These are phyloP conservation scores for Eulemur macaco DNA, from an alignment of 2,113 vertebrate species.

Conservation along the genomic window DNA sequence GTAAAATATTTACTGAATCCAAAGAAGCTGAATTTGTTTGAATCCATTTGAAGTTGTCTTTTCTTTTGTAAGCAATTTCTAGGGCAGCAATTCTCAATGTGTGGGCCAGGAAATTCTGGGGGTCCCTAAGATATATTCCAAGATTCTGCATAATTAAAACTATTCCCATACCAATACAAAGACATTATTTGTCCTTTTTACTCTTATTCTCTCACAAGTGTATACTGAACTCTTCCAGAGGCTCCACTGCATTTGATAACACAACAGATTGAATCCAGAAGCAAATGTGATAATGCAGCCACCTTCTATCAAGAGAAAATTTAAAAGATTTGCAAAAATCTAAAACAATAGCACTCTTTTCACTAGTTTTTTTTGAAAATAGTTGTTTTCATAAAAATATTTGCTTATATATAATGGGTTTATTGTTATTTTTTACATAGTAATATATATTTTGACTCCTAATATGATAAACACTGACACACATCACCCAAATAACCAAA, in stretches of 20 bases:
- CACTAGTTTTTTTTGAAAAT: conserved; percentile 39
- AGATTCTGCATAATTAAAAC: not conserved
- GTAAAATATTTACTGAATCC: conserved; percentile 37
- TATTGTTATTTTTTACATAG: not conserved
- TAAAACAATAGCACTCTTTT: not conserved
- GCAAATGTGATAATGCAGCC: not conserved
- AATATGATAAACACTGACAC: not conserved
- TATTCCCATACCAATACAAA: conserved; percentile 2
- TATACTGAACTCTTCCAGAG: not conserved
- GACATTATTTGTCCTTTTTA: not conserved
- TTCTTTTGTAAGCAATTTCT: conserved; percentile 18
- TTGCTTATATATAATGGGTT: not conserved
- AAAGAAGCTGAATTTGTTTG: not conserved
- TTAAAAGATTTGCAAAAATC: not conserved
- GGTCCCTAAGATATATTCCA: not conserved
- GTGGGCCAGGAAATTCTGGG: not conserved
- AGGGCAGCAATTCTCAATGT: not conserved
- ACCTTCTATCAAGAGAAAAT: not conserved
- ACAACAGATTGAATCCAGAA: not conserved
- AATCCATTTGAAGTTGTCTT: not conserved
- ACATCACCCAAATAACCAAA: not conserved
- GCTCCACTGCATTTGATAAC: not conserved
- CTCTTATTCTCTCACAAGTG: not conserved
- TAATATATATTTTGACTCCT: not conserved
- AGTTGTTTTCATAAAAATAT: conserved; percentile 31